phyloP scores from a whole-genome alignment of 2,113 vertebrate species.

The Collichthys lucidus region DNA sequence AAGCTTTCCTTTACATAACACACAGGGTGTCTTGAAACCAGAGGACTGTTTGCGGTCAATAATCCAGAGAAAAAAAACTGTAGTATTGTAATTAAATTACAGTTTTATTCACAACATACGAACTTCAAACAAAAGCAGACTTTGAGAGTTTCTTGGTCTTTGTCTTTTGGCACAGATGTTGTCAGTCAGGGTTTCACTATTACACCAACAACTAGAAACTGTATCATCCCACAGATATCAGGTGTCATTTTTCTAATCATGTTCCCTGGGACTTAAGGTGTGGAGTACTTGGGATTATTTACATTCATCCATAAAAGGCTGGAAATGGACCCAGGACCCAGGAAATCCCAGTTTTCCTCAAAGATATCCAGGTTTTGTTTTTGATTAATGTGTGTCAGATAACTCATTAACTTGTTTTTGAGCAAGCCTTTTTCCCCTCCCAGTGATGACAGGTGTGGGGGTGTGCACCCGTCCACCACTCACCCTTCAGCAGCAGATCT shows the following conservation, averaged over 20 bases:
- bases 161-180: not conserved
- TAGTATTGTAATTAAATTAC: too few relatives aligned
- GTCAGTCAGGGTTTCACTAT: not conserved
- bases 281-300: not conserved
- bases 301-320: not conserved
- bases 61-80: not conserved
- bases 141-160: not conserved
- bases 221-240: conserved; percentile 1
- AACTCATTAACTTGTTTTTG: conserved; percentile 56
- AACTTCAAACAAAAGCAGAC: too few relatives aligned
- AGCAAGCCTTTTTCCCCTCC: not conserved
- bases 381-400: conserved; percentile 17
- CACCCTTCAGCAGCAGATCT: conserved; percentile 25
- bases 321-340: not conserved
- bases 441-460: conserved; percentile 36
- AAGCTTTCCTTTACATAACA: not conserved
- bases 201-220: not conserved
- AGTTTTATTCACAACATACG: too few relatives aligned
- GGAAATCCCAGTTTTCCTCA: not conserved
- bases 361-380: not conserved
- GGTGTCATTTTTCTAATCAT: not conserved
- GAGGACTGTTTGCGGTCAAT: not conserved
- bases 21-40: not conserved
- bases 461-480: conserved; percentile 64
- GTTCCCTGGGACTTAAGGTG: not conserved